Base-by-base conservation (phyloP, 2,888 invertebrate genomes). In the Nymphalis c-album region DNA sequence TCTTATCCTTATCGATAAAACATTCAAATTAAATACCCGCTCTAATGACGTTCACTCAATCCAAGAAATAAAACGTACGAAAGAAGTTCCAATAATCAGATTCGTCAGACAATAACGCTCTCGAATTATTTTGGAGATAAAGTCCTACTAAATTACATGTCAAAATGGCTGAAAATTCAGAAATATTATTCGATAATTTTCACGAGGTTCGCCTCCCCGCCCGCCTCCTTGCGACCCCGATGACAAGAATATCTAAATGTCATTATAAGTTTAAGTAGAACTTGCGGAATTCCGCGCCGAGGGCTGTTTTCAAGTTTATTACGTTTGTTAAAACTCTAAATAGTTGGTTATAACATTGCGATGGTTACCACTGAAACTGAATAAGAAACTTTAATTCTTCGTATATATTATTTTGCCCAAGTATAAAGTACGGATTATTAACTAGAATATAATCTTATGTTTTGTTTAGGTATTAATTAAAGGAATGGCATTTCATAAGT, bases 191-290 rank as follows among this genome's bases (percentile, higher is more conserved):
- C 76, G 77, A 80, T 80, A 81, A 79, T 80, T 81, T 80, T 73
- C 75, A 73, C 75, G 72, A 68, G 67, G 69, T 72, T 67, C 68
- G 68, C 64, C 70, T 62, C 68, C 63, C 62, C 68, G 65, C 60
- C 64, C 62, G 53, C 22, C 64, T 63, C 64, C 64, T 71, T 46
- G n/a, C 70, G 63, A 64, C 69, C 68, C 77, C 81, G 79, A 82
- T 87, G 87, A 88, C 89, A 87, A 84, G 86, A 87, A 88, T 88
- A 89, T 90, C 88, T 85, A 91, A 91, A 91, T 90, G 88, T 90
- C 90, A 90, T 90, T 91, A 90, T 88, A 90, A 91, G 88, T 91
- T 90, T 83, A 83, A 85, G 84, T 78, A 80, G 80, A 82, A 79
- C 77, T 75, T 77, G 76, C 79, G 80, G 81, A 81, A 85, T 84